Evolutionary conservation across 2,888 invertebrate genomes (phyloP), one percentile per base, ranked within the genome.

Genomic region (Drosophila anceps): DNA sequence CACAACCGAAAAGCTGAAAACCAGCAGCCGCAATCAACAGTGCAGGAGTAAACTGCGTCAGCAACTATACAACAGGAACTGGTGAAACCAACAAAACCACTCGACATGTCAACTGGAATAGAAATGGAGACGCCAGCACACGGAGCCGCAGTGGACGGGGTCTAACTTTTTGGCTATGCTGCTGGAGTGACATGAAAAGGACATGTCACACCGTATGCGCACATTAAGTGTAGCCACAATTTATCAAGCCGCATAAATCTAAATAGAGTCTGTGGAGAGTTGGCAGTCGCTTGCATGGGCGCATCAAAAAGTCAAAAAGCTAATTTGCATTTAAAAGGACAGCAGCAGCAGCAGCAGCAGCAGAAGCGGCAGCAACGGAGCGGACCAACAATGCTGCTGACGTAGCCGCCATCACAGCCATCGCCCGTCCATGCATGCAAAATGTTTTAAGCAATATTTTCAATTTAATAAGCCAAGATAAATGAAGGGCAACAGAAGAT

Each of bases 391-490:
- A 86, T 86, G 88, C 70, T 61, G 75, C 76, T 70, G 60, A 64
- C 76, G 62, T 43, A 4, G 69, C 39, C 29, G 58, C 58, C 55
- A 31, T 29, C 55, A 7, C 18, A 33, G 69, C 18, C 71, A 73
- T 50, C 39, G 48, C 50, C 48, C 60, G 50, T 53, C 65, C 60
- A 67, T 63, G 70, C 71, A 79, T 70, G 79, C 79, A 74, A 73
- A 87, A 76, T 79, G 79, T 79, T 79, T 66, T 69, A 71, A 71
- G 86, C 81, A 79, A 86, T 87, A 88, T 90, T 90, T 87, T 87
- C 90, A 87, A 87, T 87, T 87, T 87, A 88, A 90, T 88, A 90
- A 90, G 90, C 87, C 79, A 87, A 88, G 83, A 86, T 86, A 87
- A 90, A 90, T 90, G 89, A 84, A 81, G 72, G 43, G 62, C 51